Evolutionary conservation across 2,888 invertebrate species (phyloP).

Genomic region (Acronicta leporina): DNA sequence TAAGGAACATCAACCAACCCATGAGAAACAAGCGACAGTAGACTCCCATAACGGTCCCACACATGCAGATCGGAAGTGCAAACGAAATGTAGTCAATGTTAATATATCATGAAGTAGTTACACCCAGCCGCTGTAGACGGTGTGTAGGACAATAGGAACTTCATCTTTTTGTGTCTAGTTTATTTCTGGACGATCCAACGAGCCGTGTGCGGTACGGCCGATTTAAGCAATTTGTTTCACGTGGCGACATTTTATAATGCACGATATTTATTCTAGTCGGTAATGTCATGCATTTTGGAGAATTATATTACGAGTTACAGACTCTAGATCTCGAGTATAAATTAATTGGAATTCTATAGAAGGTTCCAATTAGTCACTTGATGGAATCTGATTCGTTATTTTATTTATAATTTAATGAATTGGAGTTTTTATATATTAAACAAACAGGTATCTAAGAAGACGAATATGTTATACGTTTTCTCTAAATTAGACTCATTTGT

Average conservation of each 20-base stretch:
- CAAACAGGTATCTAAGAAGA: slow-evolving; percentile 7
- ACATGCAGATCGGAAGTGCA: slow-evolving; percentile 56
- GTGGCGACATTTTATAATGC: slow-evolving; percentile 43
- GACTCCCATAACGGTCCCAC: slow-evolving; percentile 51
- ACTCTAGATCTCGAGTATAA: background rate
- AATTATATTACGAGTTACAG: slow-evolving; percentile 6
- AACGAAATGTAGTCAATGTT: slow-evolving; percentile 46
- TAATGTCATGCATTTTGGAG: slow-evolving; percentile 22
- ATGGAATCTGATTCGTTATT: slow-evolving; percentile 23
- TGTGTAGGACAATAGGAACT: slow-evolving; percentile 54
- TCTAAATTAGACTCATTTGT: background rate
- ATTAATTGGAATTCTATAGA: too few relatives aligned
- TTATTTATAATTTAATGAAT: slow-evolving; percentile 21
- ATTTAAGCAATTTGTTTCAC: slow-evolving; percentile 70
- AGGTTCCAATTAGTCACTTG: slow-evolving; percentile 13
- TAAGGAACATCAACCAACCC: slow-evolving; percentile 14
- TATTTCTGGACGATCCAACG: slow-evolving; percentile 73
- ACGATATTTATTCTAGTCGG: slow-evolving; percentile 32
- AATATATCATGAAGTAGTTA: slow-evolving; percentile 52
- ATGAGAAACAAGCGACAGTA: slow-evolving; percentile 37
- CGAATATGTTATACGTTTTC: slow-evolving; percentile 7
- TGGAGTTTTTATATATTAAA: slow-evolving; percentile 1
- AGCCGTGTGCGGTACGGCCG: slow-evolving; percentile 65
- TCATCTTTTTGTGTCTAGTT: slow-evolving; percentile 74
- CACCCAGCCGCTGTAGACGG: slow-evolving; percentile 52